A percentile compares a stretch with the other conserved stretches of the same genome.
phyloP scores from a whole-genome alignment of 30 jellyfish, hydroid and myxozoan species.

The Aurelia sp. region DNA sequence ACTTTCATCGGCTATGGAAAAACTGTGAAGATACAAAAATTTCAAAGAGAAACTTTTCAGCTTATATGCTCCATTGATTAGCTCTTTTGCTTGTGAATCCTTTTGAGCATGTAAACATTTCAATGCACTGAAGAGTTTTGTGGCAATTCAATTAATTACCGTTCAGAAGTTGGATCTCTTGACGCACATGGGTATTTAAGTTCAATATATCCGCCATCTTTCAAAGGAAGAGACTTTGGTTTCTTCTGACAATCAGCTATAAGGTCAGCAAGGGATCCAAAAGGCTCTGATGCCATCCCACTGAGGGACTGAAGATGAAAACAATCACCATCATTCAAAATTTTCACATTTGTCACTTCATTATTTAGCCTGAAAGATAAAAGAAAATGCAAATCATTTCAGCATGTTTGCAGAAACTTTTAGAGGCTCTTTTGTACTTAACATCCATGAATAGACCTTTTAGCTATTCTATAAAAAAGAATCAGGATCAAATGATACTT shows the following conservation, averaged over 20 bases:
- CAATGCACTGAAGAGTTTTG: too few species aligned
- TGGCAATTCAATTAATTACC: slow-evolving; percentile 40
- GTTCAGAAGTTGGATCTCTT: slow-evolving; percentile 95
- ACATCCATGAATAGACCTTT: too few species aligned
- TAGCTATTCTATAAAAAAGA: too few species aligned
- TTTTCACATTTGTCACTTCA: slow-evolving; percentile 82
- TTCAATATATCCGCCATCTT: slow-evolving; percentile 86
- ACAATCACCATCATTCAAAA: slow-evolving; percentile 96
- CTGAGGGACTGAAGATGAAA: slow-evolving; percentile 64
- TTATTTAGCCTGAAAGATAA: slow-evolving; percentile 53
- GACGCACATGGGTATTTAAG: slow-evolving; percentile 85
- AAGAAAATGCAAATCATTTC: too few species aligned
- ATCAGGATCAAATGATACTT: too few species aligned
- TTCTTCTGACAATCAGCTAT: slow-evolving; percentile 70
- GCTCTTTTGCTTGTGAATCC: too few species aligned
- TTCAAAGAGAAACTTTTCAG: too few species aligned
- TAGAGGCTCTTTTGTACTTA: too few species aligned
- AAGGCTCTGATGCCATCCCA: slow-evolving; percentile 90
- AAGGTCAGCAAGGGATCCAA: slow-evolving; percentile 87
- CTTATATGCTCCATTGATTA: too few species aligned
- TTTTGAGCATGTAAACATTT: too few species aligned
- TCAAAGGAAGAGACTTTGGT: slow-evolving; percentile 81
- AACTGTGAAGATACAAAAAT: too few species aligned
- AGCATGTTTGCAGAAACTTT: background rate
- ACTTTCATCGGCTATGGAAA: too few species aligned